Evolutionary conservation across 2,797 vertebrate genomes (phyloP), one percentile per base, ranked within the genome.

Genomic region (Spinibarbus caldwelli): DNA sequence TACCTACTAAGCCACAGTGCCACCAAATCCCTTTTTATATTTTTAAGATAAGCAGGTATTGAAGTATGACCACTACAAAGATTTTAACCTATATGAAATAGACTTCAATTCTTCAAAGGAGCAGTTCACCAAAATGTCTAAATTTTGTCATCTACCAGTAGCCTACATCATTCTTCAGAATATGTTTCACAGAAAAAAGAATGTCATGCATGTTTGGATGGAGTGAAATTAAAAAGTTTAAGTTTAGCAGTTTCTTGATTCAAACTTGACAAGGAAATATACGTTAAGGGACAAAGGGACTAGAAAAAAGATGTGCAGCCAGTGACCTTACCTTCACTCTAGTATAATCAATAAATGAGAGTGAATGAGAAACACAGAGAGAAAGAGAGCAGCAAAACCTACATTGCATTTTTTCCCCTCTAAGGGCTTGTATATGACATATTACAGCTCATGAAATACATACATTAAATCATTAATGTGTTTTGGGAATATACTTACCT

Each of bases 401-500:
- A 49, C 77, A 72, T 29, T 52, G 19, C 64, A 23, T 47, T 62
- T 62, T 62, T 62, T 1, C 77, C 66, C 36, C 75, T 72, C 75
- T 41, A 80, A 79, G 67, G 77, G 9, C 76, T 43, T 84, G 45
- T 54, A 41, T 29, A 66, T 84, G 86, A 85, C 83, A 77, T 49
- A 84, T 68, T 77, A 71, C 52, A 77, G 52, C 38, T 54, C 82
- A 11, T 62, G 34, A 85, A 86, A 85, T 67, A 57, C 83, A 78
- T 78, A 72, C 68, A 78, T 77, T 88, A 80, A 88, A 89, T 87
- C 77, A 84, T 88, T 85, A 21, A 89, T 83, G 84, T 66, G 83
- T 82, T 72, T 43, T 64, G 77, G 80, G 87, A 88, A 82, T 79
- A 80, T 66, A 52, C 49, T 70, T 77, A 88, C 86, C 84, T 21